Conservation (phyloP, 92 coral and sea anemone genomes). For the Palythoa grandis region DNA sequence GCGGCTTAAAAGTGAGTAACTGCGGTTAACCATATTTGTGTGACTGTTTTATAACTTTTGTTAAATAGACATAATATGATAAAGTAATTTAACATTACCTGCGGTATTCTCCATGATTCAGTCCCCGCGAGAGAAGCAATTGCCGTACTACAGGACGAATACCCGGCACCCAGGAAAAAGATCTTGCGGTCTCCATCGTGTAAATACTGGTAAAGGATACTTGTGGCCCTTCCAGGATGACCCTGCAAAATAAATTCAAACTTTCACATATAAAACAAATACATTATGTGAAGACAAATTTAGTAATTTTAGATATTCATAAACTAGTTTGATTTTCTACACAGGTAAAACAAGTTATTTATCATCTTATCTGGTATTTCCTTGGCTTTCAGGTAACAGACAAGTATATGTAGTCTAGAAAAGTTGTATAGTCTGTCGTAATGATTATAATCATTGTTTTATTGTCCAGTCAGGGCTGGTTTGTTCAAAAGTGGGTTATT, state of each 20-base stretch:
- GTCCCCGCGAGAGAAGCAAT: constrained; percentile 83
- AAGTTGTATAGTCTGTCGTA: too few species aligned
- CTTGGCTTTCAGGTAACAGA: too few species aligned
- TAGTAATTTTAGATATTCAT: neutral
- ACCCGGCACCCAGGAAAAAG: constrained; percentile 86
- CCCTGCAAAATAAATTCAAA: constrained; percentile 56
- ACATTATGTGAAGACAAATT: neutral
- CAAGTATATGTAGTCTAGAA: too few species aligned
- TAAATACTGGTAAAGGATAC: constrained; percentile 66
- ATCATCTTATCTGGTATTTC: too few species aligned
- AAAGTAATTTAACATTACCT: constrained; percentile 49
- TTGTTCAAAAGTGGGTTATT: too few species aligned
- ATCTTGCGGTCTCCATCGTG: constrained; percentile 73
- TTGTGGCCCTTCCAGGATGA: constrained; percentile 75
- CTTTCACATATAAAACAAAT: neutral
- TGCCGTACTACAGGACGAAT: constrained; percentile 81
- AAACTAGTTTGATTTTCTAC: too few species aligned
- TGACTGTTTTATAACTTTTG: neutral
- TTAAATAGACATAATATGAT: neutral
- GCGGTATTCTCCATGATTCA: constrained; percentile 82
- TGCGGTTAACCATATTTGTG: too few species aligned
- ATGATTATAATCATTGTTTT: too few species aligned
- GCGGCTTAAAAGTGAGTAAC: too few species aligned
- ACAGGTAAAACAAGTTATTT: too few species aligned
- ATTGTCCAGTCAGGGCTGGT: too few species aligned